These are phyloP conservation scores for Pan troglodytes DNA, from an alignment of 2,113 vertebrate species.

Conservation along the genomic window NHGRI_mPanTro3-v2.1_pri NC_072398.2:148929001-148929500, in stretches of 20 bases:
- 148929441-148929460: not conserved
- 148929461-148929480: not conserved
- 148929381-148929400: not conserved
- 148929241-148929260: not conserved
- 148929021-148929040: not conserved
- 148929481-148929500: not conserved
- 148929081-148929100: not conserved
- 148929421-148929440: not conserved
- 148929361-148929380: not conserved
- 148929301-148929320: not conserved
- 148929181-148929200: not conserved
- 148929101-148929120: not conserved
- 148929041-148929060: not conserved
- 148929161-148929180: not conserved
- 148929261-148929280: slow-evolving; percentile 7
- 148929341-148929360: not conserved
- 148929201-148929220: not conserved
- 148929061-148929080: not conserved
- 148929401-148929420: not conserved
- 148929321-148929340: not conserved
- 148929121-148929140: not conserved
- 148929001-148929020: not conserved
- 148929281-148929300: not conserved
- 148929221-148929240: not conserved
- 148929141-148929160: not conserved